Conservation (phyloP, 2,888 invertebrate genomes). For the Lapara coniferarum region DNA sequence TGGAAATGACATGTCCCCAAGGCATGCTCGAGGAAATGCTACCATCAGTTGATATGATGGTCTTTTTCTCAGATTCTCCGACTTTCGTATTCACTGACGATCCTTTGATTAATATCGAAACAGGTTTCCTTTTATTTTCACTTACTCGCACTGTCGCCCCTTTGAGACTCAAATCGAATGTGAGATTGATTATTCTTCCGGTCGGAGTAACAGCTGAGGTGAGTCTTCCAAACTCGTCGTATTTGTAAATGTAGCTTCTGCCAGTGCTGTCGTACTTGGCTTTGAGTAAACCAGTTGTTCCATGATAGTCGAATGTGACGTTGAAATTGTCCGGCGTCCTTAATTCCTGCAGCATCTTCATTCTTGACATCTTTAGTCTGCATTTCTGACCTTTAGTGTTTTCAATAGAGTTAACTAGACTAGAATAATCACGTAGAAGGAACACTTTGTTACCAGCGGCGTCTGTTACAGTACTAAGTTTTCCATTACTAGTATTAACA, state of each 20-base stretch:
- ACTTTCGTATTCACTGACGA: constrained; percentile 92
- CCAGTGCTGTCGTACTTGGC: constrained; percentile 95
- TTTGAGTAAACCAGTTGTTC: constrained; percentile 93
- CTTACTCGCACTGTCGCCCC: constrained; percentile 94
- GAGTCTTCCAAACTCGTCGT: constrained; percentile 96
- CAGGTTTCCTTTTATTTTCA: constrained; percentile 91
- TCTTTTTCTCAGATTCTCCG: constrained; percentile 92
- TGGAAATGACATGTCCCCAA: constrained; percentile 94
- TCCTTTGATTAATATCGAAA: constrained; percentile 94
- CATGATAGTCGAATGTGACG: constrained; percentile 96
- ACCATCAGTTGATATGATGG: constrained; percentile 91
- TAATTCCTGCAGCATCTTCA: constrained; percentile 95
- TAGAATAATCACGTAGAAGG: constrained; percentile 91
- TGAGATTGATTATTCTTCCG: constrained; percentile 94
- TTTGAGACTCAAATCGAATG: constrained; percentile 94
- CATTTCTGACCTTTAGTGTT: constrained; percentile 97
- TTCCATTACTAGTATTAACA: constrained; percentile 98
- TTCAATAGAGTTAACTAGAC: constrained; percentile 96
- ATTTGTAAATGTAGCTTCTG: constrained; percentile 95
- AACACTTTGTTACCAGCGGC: constrained; percentile 96
- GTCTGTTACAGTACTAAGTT: constrained; percentile 96
- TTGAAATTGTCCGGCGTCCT: constrained; percentile 97
- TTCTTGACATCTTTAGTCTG: constrained; percentile 94
- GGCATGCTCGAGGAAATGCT: constrained; percentile 91
- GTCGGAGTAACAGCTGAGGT: constrained; percentile 97